Percentiles rank a stretch among this genome's conserved stretches.
phyloP scores from a whole-genome alignment of 2,113 vertebrate species.

The Sinocyclocheilus maitianheensis region DNA sequence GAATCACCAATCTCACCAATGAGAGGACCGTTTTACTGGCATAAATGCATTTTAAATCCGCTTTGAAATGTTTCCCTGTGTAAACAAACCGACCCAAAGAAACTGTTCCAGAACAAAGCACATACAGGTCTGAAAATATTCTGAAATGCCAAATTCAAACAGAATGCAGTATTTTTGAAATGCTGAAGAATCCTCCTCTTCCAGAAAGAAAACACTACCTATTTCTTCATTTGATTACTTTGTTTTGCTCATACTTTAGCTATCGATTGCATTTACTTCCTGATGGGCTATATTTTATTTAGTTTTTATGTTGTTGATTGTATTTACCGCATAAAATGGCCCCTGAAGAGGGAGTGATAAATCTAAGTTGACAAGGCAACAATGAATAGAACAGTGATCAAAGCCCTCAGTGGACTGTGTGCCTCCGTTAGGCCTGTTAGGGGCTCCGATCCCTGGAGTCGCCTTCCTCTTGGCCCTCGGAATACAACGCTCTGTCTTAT shows the following conservation, averaged over 20 bases:
- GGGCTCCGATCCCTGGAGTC: slow-evolving; percentile 4
- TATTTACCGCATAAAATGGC: slow-evolving; percentile 24
- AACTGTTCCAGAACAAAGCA: no score
- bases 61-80: no score
- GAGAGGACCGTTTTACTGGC: no score
- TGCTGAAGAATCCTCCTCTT: not conserved
- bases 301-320: slow-evolving; percentile 27
- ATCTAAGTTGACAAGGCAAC: slow-evolving; percentile 43
- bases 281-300: slow-evolving; percentile 19
- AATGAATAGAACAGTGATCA: slow-evolving; percentile 42
- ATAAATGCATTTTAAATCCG: no score
- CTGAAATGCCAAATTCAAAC: not conserved
- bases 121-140: no score
- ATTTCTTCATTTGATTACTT: slow-evolving; percentile 31
- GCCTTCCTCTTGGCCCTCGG: not conserved
- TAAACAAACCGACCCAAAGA: no score
- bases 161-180: not conserved
- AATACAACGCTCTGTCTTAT: not conserved
- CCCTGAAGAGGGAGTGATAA: slow-evolving; percentile 21
- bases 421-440: slow-evolving; percentile 28
- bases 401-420: slow-evolving; percentile 4
- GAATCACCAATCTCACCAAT: no score
- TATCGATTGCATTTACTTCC: slow-evolving; percentile 22
- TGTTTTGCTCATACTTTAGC: not conserved
- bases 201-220: slow-evolving; percentile 1